Conservation (phyloP, 2,113 vertebrate genomes). For the Centropristis striata region DNA sequence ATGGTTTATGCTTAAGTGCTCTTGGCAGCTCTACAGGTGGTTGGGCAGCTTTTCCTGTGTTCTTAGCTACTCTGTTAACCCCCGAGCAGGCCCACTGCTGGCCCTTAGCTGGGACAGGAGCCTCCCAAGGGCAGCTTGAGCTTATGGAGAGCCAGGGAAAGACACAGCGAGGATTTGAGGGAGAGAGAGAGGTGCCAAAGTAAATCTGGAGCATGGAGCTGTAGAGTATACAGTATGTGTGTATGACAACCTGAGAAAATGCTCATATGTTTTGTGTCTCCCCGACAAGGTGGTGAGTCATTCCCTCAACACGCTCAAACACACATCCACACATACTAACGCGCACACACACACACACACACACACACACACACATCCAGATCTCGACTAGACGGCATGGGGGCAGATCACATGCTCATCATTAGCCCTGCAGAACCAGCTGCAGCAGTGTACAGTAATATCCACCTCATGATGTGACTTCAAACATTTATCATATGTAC, state of each 20-base stretch:
- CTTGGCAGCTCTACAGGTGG: conserved; percentile 65
- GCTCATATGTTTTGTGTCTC: conserved; percentile 71
- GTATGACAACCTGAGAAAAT: conserved; percentile 68
- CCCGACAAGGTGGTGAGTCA: conserved; percentile 69
- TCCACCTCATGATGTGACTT: conserved; percentile 42
- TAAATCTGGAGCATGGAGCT: conserved; percentile 39
- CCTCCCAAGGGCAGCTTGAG: conserved; percentile 39
- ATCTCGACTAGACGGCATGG: conserved; percentile 1
- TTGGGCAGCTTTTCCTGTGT: conserved; percentile 11
- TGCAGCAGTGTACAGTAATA: conserved; percentile 26
- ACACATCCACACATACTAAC: conserved; percentile 9
- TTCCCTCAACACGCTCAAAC: conserved; percentile 24
- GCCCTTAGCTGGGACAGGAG: conserved; percentile 46
- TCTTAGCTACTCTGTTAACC: conserved; percentile 15
- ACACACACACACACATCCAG: conserved; percentile 12
- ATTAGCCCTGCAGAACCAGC: conserved; percentile 42
- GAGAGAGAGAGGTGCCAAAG: not conserved
- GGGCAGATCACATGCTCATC: conserved; percentile 48
- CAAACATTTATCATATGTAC: conserved; percentile 52
- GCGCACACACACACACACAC: not conserved
- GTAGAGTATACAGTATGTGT: conserved; percentile 6
- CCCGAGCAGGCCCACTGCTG: conserved; percentile 11
- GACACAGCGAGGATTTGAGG: not conserved
- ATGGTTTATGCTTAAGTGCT: conserved; percentile 44
- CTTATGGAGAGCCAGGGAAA: conserved; percentile 26